These are phyloP conservation scores for Synodontis membranacea DNA, from an alignment of 2,113 vertebrate species.

Conservation along the genomic window DNA sequence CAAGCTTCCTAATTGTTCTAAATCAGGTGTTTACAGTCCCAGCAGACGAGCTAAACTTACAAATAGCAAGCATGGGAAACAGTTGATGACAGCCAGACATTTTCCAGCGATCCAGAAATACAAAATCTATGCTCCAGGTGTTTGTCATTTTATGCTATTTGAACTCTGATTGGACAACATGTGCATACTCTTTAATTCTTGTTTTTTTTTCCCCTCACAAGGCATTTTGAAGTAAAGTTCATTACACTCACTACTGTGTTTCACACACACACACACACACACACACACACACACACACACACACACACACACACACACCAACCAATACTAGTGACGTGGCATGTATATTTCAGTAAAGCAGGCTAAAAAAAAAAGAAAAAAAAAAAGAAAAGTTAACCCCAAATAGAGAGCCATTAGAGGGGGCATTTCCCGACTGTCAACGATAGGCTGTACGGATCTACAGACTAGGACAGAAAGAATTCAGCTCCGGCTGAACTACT, in stretches of 20 bases:
- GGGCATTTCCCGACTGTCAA: neutral
- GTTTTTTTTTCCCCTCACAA: neutral
- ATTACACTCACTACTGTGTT: neutral
- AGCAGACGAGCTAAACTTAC: neutral
- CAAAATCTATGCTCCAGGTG: neutral
- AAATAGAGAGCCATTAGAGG: neutral
- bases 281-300: no score
- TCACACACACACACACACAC: no score
- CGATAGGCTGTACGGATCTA: neutral
- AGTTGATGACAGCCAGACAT: neutral
- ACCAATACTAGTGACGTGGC: neutral
- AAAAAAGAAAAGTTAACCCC: neutral
- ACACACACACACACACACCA: no score
- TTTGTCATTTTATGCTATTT: neutral
- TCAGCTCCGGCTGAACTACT: neutral
- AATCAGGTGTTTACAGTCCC: neutral
- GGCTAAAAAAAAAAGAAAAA: no score
- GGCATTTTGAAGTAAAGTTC: neutral
- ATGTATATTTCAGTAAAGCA: neutral
- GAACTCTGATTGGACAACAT: neutral
- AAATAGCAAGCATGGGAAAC: neutral
- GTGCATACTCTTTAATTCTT: neutral
- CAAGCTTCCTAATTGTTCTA: neutral
- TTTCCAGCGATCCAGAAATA: neutral
- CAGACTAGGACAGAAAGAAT: neutral